A percentile compares a stretch with the other conserved stretches of the same genome.
Conservation (phyloP, 2,888 invertebrate species). For the Drosophila differens region DNA sequence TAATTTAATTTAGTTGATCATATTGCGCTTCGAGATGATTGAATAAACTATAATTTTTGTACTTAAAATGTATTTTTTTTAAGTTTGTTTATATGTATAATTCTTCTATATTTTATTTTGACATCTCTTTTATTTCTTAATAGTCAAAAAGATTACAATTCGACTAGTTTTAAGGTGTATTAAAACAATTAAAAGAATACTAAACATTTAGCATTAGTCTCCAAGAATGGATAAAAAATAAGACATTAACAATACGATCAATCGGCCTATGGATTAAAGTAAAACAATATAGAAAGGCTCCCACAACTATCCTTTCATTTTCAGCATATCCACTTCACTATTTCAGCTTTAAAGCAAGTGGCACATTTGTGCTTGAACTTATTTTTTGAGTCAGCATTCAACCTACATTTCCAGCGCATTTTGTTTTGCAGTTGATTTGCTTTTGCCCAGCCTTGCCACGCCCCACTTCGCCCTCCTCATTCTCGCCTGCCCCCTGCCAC, state of each 20-base stretch:
- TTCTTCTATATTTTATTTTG: background rate
- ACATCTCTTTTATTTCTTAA: background rate
- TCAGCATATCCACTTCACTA: background rate
- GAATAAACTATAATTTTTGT: background rate
- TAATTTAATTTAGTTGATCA: background rate
- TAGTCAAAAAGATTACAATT: background rate
- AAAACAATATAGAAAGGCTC: accelerated
- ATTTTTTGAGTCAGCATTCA: background rate
- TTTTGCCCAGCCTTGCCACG: background rate
- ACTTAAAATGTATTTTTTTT: accelerated
- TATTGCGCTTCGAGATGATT: background rate
- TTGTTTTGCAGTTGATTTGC: constrained; percentile 47
- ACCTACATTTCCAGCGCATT: constrained; percentile 30
- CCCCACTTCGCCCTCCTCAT: background rate
- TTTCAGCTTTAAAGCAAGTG: constrained; percentile 16
- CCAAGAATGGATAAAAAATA: background rate
- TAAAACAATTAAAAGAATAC: background rate
- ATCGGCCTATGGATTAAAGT: background rate
- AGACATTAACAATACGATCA: background rate
- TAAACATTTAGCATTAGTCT: background rate
- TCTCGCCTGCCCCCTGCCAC: background rate
- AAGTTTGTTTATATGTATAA: background rate
- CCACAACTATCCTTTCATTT: background rate
- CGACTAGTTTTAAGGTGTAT: background rate
- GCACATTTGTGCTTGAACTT: constrained; percentile 3